Evolutionary conservation across 2,888 invertebrate genomes (phyloP), one percentile per base, ranked within the genome.

Genomic region (Ligdia adustata): DNA sequence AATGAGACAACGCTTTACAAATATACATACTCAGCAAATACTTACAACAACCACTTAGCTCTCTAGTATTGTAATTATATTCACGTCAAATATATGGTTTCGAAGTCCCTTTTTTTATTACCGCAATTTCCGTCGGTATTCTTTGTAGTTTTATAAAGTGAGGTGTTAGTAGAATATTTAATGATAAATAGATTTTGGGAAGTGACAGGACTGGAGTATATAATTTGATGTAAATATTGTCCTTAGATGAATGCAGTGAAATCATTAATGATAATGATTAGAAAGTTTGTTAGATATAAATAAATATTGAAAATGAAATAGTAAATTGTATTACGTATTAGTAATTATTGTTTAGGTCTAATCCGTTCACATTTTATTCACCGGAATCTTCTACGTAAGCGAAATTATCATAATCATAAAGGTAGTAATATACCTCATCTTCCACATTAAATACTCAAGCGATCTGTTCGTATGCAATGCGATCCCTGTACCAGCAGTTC

Each of bases 81-180:
- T 13, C 27, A 24, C 9, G 16, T 13, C 27, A 14, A 41, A 41
- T 41, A 47, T 41, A 31, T 26, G 12, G 24, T 35, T 35, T 31
- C n/a, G n/a, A n/a, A n/a, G n/a, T n/a, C n/a, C n/a, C n/a, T n/a
- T n/a, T n/a, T n/a, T 40, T 40, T 47, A 40, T 40, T 26, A 15
- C 26, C 26, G 11, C 31, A 20, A 31, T 31, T 41, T 32, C 3
- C 24, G 35, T 18, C 41, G 47, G 47, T 3, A 9, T 34, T 13
- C 35, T 47, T 47, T 40, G 33, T 24, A 13, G 9, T 47, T 46
- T 35, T 24, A 11, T 26, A 16, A 31, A 9, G 6, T 2, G 9
- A 13, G 3, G 9, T 31, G 35, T 35, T 22, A 26, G 9, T 41
- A 15, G 46, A 47, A 47, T 47, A 29, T 27, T 38, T 13, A 37